Base-by-base conservation (phyloP, 2,113 vertebrate species). In the Sylvietta virens region DNA sequence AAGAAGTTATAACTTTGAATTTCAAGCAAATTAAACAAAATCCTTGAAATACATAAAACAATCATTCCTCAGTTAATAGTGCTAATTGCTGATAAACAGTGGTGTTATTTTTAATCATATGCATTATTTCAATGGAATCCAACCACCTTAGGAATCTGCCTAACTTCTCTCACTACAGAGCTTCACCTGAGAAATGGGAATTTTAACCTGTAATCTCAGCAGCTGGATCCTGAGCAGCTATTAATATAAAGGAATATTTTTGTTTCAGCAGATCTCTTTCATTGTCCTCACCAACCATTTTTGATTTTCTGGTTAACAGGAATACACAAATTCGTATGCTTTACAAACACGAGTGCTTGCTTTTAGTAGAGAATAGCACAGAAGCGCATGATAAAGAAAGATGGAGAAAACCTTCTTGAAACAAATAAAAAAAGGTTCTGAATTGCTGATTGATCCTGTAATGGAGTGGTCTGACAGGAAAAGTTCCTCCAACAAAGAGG, bases 221-320 rank as follows among this genome's bases (percentile, higher is more conserved):
- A 28, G 19, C 12, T 70, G 15, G 6, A 62, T 81, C 24, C 42
- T 65, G 45, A 83, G 31, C 27, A 94, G 35, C 71, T 83, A 42
- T 66, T 83, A 78, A 45, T 74, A 44, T 24, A 20, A 53, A 24
- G 15, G 40, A 91, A 76, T 51, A 64, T 42, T 92, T 89, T 77
- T 90, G 23, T 44, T 93, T 77, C 51, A 81, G 15, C 24, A 70
- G 54, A 81, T 61, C 13, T 13, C 20, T 93, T 74, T 66, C n/a
- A 53, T 58, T 62, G 39, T 71, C 51, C 39, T 89, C 26, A 87
- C 9, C 26, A 69, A 35, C 3, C 7, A 13, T 12, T 84, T 94
- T 66, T 87, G 11, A 53, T 86, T 94, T 95, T 80, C 69, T 94
- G 67, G 17, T 61, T 88, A 81, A 82, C 47, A 86, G 61, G 28